Evolutionary conservation across 2,113 vertebrate species (phyloP), one percentile per base, ranked within the genome.

Genomic region (Paradoxurus hermaphroditus): DNA sequence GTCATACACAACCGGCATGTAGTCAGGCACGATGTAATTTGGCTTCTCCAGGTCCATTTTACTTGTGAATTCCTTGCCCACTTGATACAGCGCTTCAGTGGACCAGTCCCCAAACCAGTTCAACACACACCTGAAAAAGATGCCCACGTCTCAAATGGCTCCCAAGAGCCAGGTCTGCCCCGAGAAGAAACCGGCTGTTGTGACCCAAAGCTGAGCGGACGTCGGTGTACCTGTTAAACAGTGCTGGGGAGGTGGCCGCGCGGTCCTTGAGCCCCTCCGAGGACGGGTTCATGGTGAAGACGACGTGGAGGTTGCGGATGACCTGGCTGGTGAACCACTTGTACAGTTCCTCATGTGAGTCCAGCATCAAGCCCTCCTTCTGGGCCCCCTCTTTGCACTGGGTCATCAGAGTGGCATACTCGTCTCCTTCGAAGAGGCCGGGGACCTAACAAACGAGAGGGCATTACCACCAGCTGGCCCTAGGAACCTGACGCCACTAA

Each of bases 51-150:
- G 99, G 98, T 99, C 99, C 99, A 99, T 99, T 98, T 99, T 99
- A 92, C 99, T 99, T 78, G 99, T 99, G 98, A 99, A 99, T 95
- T 99, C 99, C 98, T 99, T 99, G 95, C 99, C 99, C 62, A 99
- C 99, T 96, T 99, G 99, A 95, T 99, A 99, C 46, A 99, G 99
- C 0, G 99, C 99, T 96, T 99, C 99, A 4, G 99, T 99, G 93
- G 99, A 99, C 99, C 99, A 99, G 98, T 99, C 99, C 83, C 99
- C 99, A 98, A 99, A 99, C 99, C 99, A 99, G 97, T 99, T 99
- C 98, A 99, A 96, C 97, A 99, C 99, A 98, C 99, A 99, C 96
- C 99, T 99, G 97, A 88, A 79, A 70, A 77, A 81, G 78, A 94
- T 0, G 7, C 63, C 51, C 15, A 3, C 0, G 0, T 36, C 36